Percentiles rank a stretch among this genome's conserved stretches.
phyloP scores from a whole-genome alignment of 2,113 vertebrate genomes.

The Pachypanchax playfairii region DNA sequence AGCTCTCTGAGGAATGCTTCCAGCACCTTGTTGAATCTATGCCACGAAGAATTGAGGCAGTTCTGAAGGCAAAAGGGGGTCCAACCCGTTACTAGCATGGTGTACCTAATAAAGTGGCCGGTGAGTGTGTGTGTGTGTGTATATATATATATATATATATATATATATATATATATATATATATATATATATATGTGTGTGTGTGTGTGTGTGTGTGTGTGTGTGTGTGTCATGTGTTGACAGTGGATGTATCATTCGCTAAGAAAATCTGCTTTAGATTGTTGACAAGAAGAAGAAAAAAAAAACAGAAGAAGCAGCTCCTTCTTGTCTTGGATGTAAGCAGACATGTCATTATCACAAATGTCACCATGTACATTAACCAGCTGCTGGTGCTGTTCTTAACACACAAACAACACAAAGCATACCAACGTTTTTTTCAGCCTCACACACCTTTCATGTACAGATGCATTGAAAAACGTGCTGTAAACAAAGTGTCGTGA shows the following conservation, averaged over 20 bases:
- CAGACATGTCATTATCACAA: slow-evolving; percentile 33
- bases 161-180: no score
- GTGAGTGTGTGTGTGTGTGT: no score
- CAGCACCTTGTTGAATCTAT: no score
- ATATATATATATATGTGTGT: no score
- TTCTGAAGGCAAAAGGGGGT: no score
- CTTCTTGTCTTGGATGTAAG: not conserved
- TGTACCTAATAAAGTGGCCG: no score
- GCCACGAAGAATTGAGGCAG: no score
- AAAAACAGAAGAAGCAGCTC: slow-evolving; percentile 4
- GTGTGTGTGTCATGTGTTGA: not conserved
- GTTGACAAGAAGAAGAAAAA: slow-evolving; percentile 25
- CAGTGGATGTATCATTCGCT: slow-evolving; percentile 10
- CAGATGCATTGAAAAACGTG: slow-evolving; percentile 3
- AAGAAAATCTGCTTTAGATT: slow-evolving; percentile 27
- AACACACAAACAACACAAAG: slow-evolving; percentile 7
- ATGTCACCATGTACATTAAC: slow-evolving; percentile 8
- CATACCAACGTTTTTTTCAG: not conserved
- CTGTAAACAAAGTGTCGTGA: slow-evolving; percentile 41
- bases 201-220: no score
- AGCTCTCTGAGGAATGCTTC: no score
- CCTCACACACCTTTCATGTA: not conserved
- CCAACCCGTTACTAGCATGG: no score
- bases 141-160: no score
- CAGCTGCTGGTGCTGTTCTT: not conserved